phyloP scores from a whole-genome alignment of 2,797 vertebrate species.

The Dryobates pubescens region DNA sequence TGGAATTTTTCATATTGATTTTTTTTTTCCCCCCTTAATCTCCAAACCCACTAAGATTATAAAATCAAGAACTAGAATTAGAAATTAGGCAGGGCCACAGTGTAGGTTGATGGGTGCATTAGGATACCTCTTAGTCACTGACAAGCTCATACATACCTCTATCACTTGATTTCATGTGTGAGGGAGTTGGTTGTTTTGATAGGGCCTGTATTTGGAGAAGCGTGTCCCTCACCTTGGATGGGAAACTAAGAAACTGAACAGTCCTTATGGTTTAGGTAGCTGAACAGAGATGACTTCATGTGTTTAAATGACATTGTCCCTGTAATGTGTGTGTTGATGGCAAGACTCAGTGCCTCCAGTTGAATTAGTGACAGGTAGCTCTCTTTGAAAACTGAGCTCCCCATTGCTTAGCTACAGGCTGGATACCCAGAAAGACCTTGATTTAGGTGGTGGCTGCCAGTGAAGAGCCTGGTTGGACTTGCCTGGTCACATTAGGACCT shows the following conservation, averaged over 20 bases:
- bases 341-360: background rate
- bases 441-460: background rate
- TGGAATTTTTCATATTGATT: background rate
- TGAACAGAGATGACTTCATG: background rate
- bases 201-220: background rate
- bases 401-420: background rate
- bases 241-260: background rate
- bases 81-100: background rate
- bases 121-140: too few relatives aligned
- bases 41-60: background rate
- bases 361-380: background rate
- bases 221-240: background rate
- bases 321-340: rapidly evolving
- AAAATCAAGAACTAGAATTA: background rate
- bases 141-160: too few relatives aligned
- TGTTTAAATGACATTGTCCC: background rate
- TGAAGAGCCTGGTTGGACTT: background rate
- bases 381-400: background rate
- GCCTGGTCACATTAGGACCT: background rate
- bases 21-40: background rate
- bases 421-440: background rate
- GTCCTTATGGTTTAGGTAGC: background rate
- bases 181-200: too few relatives aligned
- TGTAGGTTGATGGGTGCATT: rapidly evolving
- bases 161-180: background rate